A percentile compares a stretch with the other conserved stretches of the same genome.
Conservation (phyloP, 2,797 vertebrate genomes). For the Sebastes matsubarae region DNA sequence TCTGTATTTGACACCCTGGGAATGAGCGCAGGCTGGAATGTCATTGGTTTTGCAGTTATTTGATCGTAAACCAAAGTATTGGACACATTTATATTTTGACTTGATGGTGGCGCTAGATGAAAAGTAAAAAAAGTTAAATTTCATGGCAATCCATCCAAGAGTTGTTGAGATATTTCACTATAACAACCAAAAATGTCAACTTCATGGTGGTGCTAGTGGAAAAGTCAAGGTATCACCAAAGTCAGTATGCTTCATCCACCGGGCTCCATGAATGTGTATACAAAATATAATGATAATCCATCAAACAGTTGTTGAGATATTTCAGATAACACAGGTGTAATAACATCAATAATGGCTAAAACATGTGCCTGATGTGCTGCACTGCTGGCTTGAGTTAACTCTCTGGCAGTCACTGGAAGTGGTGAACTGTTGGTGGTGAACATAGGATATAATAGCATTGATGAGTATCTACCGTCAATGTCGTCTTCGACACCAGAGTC, state of each 20-base stretch:
- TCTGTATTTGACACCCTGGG: too few species aligned
- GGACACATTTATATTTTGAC: background rate
- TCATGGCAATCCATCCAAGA: background rate
- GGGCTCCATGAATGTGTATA: background rate
- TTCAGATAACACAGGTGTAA: background rate
- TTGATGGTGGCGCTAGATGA: background rate
- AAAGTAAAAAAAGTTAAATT: background rate
- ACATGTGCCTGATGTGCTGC: background rate
- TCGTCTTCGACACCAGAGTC: constrained; percentile 87
- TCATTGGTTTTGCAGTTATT: background rate
- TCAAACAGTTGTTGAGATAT: background rate
- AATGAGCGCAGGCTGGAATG: too few species aligned
- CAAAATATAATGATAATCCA: background rate
- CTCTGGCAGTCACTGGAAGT: background rate
- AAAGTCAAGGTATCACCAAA: background rate
- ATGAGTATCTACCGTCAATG: constrained; percentile 81
- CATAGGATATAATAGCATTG: background rate
- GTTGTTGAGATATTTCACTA: background rate
- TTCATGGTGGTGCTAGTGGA: background rate
- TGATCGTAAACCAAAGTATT: background rate
- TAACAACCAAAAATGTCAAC: background rate
- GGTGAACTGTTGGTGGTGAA: background rate
- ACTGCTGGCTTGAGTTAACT: background rate
- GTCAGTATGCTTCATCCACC: background rate
- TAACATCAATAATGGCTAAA: background rate